A percentile compares a stretch with the other conserved stretches of the same genome.
phyloP scores from a whole-genome alignment of 2,113 vertebrate species.

The Sisor rabdophorus region DNA sequence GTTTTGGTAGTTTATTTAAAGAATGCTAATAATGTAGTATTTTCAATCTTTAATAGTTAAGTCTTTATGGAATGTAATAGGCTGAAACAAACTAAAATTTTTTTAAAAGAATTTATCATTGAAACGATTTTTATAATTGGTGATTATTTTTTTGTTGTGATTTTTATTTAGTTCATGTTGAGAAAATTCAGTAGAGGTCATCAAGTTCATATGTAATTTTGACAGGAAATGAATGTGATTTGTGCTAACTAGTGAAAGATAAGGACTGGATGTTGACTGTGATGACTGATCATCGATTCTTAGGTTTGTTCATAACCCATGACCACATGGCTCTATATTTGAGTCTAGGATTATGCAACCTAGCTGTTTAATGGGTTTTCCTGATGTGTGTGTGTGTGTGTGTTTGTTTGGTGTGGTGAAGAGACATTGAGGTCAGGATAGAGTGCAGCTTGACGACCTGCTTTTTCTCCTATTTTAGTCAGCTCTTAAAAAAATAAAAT shows the following conservation, averaged over 20 bases:
- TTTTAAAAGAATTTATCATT: too few relatives aligned
- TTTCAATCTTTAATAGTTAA: too few relatives aligned
- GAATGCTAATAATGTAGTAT: background rate
- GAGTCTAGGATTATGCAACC: constrained; percentile 33
- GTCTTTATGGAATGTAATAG: too few relatives aligned
- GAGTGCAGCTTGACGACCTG: constrained; percentile 2
- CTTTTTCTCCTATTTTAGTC: constrained; percentile 1
- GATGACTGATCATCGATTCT: background rate
- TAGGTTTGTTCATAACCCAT: background rate
- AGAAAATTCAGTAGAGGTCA: background rate
- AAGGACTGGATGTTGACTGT: background rate
- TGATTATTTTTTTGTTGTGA: too few relatives aligned
- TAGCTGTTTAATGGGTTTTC: constrained; percentile 31
- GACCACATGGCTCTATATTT: background rate
- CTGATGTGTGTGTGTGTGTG: constrained; percentile 17
- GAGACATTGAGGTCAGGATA: constrained; percentile 4
- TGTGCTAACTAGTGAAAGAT: background rate
- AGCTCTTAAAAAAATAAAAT: too few relatives aligned
- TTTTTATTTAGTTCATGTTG: background rate
- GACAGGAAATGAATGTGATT: background rate
- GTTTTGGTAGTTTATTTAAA: background rate
- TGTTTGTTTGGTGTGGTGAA: background rate
- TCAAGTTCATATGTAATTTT: background rate
- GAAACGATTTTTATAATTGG: too few relatives aligned
- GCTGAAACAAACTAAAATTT: too few relatives aligned